Base-by-base conservation (phyloP, 1,140 invertebrate genomes). In the Aphaenogaster floridana region DNA sequence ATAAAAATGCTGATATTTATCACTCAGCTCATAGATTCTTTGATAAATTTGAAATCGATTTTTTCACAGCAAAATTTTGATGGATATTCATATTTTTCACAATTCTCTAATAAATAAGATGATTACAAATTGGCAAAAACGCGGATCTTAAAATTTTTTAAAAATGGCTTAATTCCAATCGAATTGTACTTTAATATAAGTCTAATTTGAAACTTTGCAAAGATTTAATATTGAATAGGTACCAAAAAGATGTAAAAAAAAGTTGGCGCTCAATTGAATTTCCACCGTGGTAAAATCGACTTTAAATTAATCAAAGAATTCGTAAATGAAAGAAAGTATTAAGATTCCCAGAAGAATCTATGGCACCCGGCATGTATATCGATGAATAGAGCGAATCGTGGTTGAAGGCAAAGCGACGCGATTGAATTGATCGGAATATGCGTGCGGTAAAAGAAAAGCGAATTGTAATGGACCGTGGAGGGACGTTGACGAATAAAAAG, bases 401-500 rank as follows among this genome's bases (percentile, higher is more conserved):
- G 42, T 48, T 3, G 64, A 15, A 71, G 15, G n/a, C n/a, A 39
- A 64, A 63, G 9, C 6, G 9, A 59, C 45, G 42, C 13, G 42
- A 84, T 48, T 76, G 54, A 84, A 84, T 61, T 28, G 79, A 48
- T 21, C 54, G 21, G 28, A 42, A 63, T 63, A 84, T 45, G 28
- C 5, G 17, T 48, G 52, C 28, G 42, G 7, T 74, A 36, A 76
- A 84, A 72, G 50, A 81, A 71, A 76, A 50, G 28, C 13, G 34
- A 36, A 50, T 63, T 48, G n/a, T 50, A 81, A 54, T 80, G 42
- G 36, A 80, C 48, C 36, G 48, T 68, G n/a, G 54, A 50, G 17
- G 42, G 21, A 63, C 34, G 3, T 42, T 80, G n/a, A 28, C n/a
- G 79, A 76, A 74, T 84, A 61, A 84, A 76, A 84, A 74, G 42